Conservation (phyloP, 2,888 invertebrate species). For the Noctua janthe region DNA sequence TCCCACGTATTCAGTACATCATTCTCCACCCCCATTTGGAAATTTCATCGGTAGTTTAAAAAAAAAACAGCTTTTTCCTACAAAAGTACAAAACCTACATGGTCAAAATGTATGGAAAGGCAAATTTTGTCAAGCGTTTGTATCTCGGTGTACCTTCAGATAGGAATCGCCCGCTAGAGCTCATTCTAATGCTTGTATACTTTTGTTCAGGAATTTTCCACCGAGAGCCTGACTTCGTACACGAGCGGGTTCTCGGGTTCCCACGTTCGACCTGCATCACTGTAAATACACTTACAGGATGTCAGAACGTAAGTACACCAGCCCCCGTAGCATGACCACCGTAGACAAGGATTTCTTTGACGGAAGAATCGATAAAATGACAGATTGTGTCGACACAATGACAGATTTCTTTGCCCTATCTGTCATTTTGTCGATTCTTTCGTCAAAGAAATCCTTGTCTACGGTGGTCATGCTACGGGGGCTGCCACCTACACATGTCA, state of each 20-base stretch:
- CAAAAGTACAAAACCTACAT: neutral
- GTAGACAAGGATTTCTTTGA: too few relatives aligned
- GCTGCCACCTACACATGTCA: neutral
- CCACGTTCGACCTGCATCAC: slow-evolving; percentile 77
- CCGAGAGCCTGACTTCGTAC: slow-evolving; percentile 81
- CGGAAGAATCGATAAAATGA: too few relatives aligned
- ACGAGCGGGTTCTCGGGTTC: slow-evolving; percentile 73
- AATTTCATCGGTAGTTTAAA: neutral
- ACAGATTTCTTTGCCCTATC: too few relatives aligned
- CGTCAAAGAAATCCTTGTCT: too few relatives aligned
- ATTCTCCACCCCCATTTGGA: neutral
- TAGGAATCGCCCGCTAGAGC: too few relatives aligned
- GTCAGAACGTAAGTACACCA: slow-evolving; percentile 78
- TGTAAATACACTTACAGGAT: slow-evolving; percentile 77
- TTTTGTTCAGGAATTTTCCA: slow-evolving; percentile 78
- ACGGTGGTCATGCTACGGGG: too few relatives aligned
- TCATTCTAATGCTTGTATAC: neutral
- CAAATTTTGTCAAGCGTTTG: neutral
- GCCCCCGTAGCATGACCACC: too few relatives aligned
- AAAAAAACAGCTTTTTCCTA: neutral
- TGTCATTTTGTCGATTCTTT: too few relatives aligned
- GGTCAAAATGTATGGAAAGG: neutral
- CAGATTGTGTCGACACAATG: too few relatives aligned
- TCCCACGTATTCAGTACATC: neutral
- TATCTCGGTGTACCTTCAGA: too few relatives aligned